Conservation (phyloP, 2,797 vertebrate genomes). For the Phataginus tricuspis region DNA sequence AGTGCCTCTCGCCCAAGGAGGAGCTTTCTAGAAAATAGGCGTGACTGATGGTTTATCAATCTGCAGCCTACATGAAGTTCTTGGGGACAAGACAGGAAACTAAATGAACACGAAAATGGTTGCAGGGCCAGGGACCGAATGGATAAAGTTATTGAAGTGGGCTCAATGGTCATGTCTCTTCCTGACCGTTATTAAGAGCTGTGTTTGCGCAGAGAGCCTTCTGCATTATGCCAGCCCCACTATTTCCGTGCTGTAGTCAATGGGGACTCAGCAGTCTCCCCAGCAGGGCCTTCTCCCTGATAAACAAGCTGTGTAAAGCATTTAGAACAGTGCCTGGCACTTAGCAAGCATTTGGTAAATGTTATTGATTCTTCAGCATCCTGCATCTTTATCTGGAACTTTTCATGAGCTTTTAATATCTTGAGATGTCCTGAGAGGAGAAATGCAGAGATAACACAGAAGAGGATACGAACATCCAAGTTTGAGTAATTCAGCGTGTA, state of each 20-base stretch:
- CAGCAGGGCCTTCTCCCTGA: background rate
- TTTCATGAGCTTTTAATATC: constrained; percentile 46
- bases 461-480: background rate
- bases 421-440: constrained; percentile 56
- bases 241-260: background rate
- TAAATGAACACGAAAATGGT: constrained; percentile 74
- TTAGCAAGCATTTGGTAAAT: constrained; percentile 41
- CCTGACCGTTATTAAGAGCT: constrained; percentile 52
- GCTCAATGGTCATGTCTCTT: constrained; percentile 54
- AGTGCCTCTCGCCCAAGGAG: background rate
- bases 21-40: background rate
- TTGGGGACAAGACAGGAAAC: constrained; percentile 62
- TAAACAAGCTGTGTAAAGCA: constrained; percentile 29
- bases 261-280: background rate
- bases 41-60: background rate
- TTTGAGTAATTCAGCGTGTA: background rate
- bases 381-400: constrained; percentile 61
- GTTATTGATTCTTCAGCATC: constrained; percentile 45
- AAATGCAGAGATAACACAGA: constrained; percentile 29
- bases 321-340: constrained; percentile 39
- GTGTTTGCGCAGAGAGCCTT: constrained; percentile 37
- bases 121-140: constrained; percentile 71
- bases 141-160: constrained; percentile 79
- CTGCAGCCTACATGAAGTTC: constrained; percentile 66
- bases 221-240: constrained; percentile 27